phyloP scores from a whole-genome alignment of 1,140 invertebrate genomes.

The Tribolium madens region DNA sequence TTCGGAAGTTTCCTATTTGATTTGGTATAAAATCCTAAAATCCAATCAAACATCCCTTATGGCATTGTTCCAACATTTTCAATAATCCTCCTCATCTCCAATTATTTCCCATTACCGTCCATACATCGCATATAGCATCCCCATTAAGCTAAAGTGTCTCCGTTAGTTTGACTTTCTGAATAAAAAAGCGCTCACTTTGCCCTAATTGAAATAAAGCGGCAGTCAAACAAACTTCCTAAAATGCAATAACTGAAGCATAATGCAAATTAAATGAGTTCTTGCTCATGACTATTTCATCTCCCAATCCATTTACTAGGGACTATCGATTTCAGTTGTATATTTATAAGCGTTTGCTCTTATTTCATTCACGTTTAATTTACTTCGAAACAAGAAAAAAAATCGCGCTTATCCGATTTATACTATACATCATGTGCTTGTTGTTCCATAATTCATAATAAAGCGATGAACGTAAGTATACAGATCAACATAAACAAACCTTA shows the following conservation, averaged over 20 bases:
- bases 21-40: background rate
- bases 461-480: background rate
- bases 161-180: conserved; percentile 1
- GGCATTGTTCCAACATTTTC: background rate
- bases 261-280: conserved; percentile 23
- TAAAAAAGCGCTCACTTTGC: conserved; percentile 6
- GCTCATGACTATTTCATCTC: conserved; percentile 30
- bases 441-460: conserved; percentile 1
- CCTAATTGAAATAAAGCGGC: conserved; percentile 20
- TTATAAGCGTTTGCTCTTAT: conserved; percentile 10
- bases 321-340: conserved; percentile 28
- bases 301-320: conserved; percentile 5
- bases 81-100: background rate
- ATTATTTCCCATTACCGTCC: background rate
- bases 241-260: conserved; percentile 16
- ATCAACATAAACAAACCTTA: conserved; percentile 11
- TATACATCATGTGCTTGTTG: background rate
- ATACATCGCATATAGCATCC: background rate
- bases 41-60: background rate
- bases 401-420: background rate
- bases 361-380: background rate
- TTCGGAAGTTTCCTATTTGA: background rate
- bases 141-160: background rate
- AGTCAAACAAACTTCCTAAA: conserved; percentile 6
- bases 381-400: background rate